These are phyloP conservation scores for Suricata suricatta DNA, from an alignment of 2,113 vertebrate genomes.

Conservation along the genomic window DNA sequence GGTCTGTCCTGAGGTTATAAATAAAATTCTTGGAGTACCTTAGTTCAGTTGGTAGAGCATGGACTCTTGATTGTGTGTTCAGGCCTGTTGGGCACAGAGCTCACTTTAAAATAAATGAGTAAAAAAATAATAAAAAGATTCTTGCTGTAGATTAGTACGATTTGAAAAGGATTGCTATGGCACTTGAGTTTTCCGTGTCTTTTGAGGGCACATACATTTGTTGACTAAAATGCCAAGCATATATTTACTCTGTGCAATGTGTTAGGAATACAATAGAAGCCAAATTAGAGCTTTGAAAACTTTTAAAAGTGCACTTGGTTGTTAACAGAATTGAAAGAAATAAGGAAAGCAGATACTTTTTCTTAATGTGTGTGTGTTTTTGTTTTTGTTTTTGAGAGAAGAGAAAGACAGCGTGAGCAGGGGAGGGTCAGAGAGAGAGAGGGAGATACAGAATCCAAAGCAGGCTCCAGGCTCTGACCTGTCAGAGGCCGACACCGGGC, in stretches of 20 bases:
- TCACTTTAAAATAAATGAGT: background rate
- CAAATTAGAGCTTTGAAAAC: slow-evolving; percentile 3
- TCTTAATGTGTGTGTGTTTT: too few relatives aligned
- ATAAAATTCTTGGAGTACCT: background rate
- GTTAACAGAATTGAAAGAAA: background rate
- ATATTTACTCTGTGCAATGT: background rate
- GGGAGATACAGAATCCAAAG: too few relatives aligned
- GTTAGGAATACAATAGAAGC: background rate
- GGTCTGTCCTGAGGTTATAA: background rate
- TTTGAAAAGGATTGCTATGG: background rate
- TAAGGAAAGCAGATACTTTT: background rate
- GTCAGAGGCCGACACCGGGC: too few relatives aligned
- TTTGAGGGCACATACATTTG: slow-evolving; percentile 15
- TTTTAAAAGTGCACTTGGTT: slow-evolving; percentile 33
- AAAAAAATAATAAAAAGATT: background rate
- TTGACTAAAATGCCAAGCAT: background rate
- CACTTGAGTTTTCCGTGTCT: background rate
- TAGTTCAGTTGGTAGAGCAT: background rate
- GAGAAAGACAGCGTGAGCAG: too few relatives aligned
- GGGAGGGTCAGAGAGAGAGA: too few relatives aligned
- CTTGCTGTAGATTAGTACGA: background rate
- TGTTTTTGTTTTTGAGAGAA: too few relatives aligned
- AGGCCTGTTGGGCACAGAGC: background rate
- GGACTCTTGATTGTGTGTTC: background rate
- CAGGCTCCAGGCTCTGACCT: too few relatives aligned